phyloP scores from a whole-genome alignment of 2,797 vertebrate species.

The Buceros bicornis region DNA sequence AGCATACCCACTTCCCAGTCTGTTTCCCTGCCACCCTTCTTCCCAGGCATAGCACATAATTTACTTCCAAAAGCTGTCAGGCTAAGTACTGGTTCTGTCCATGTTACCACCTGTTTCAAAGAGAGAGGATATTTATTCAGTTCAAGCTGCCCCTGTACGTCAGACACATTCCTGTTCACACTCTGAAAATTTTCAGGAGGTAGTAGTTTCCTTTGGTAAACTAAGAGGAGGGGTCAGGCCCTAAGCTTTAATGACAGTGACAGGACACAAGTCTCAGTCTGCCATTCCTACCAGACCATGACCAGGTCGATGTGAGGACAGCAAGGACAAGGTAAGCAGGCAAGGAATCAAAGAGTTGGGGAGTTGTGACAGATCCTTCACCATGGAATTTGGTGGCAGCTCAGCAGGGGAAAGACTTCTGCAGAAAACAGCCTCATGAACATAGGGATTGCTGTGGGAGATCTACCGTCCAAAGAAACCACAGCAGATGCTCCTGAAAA shows the following conservation, averaged over 20 bases:
- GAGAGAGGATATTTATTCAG: neutral
- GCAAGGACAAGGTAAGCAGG: neutral
- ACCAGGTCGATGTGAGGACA: neutral
- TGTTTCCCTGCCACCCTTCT: neutral
- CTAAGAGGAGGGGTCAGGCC: neutral
- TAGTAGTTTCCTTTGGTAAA: neutral
- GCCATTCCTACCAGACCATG: neutral
- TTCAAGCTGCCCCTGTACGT: neutral
- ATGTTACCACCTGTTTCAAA: neutral
- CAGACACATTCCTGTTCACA: neutral
- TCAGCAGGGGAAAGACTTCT: neutral
- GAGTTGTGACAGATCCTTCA: neutral
- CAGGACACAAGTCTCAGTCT: neutral
- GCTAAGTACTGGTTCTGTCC: neutral
- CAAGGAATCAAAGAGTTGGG: neutral
- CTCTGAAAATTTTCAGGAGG: neutral
- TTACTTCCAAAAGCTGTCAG: neutral
- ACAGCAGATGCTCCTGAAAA: neutral
- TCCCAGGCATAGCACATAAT: neutral
- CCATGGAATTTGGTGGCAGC: neutral
- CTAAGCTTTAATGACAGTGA: neutral
- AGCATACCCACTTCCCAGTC: neutral
- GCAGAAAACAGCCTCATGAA: neutral
- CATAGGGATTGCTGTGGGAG: rapidly evolving
- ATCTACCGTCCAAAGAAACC: neutral